Evolutionary conservation across 2,113 vertebrate genomes (phyloP).

Genomic region (Dissostichus mawsoni): DNA sequence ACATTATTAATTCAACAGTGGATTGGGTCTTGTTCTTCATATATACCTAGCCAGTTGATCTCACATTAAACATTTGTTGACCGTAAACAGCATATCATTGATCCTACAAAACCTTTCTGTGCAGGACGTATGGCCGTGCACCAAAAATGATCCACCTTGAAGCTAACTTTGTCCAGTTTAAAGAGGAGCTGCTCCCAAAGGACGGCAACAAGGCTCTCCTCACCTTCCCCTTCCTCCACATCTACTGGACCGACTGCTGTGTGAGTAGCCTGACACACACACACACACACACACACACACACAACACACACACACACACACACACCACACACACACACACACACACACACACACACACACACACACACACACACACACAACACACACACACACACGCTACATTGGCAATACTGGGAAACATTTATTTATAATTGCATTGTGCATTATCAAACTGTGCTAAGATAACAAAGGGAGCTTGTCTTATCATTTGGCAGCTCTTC

Average conservation of each 20-base stretch:
- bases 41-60: not conserved
- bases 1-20: not conserved
- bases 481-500: not conserved
- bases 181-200: constrained; percentile 97
- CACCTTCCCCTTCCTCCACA: constrained; percentile 98
- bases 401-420: not conserved
- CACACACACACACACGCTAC: constrained; percentile 13
- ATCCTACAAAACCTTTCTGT: not conserved
- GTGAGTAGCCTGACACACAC: constrained; percentile 84
- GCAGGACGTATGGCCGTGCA: constrained; percentile 95
- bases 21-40: not conserved
- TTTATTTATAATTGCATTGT: not conserved
- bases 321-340: not conserved
- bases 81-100: not conserved
- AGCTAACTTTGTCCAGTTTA: constrained; percentile 98
- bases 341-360: constrained; percentile 7
- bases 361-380: constrained; percentile 20
- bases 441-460: not conserved
- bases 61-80: not conserved
- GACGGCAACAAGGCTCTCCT: constrained; percentile 97
- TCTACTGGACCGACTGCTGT: constrained; percentile 99
- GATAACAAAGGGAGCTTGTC: not conserved
- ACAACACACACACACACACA: not conserved
- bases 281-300: constrained; percentile 2
- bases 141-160: constrained; percentile 99